Evolutionary conservation across 2,888 invertebrate genomes (phyloP), one percentile per base, ranked within the genome.

Genomic region (Plagodis pulveraria): DNA sequence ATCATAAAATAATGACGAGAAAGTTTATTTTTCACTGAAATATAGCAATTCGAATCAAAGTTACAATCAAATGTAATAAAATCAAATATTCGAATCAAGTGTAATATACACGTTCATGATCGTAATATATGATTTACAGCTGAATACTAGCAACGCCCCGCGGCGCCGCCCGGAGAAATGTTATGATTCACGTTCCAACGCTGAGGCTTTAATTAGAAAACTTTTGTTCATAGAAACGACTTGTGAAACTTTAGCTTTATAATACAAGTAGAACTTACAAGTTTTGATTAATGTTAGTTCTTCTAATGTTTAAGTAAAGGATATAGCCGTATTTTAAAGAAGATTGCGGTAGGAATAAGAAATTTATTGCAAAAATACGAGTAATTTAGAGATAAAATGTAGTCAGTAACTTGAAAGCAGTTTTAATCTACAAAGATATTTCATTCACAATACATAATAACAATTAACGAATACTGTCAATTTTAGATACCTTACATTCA

Each of bases 191-290:
- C 62, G 56, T 48, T 45, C 53, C 56, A 66, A 55, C 42, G 35
- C 45, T n/a, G 35, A 36, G 55, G 60, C 51, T 68, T 66, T 75
- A 76, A 77, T 77, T 76, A 78, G 70, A 71, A 74, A 68, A 58
- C 61, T 67, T 71, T 69, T 63, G 62, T 59, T 68, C 57, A 59
- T 35, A 61, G 58, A 59, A 44, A 38, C 45, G 50, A 56, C 47
- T 53, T 53, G 34, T 33, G 61, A 65, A 64, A 62, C 63, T 66
- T 64, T 50, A 52, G 50, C 58, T 55, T 51, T 56, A 56, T 58
- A 57, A 62, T 53, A 61, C 56, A 56, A 52, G 51, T 47, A 47
- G 51, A 49, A 55, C 58, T 61, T 56, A 56, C 35, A 51, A 51
- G 64, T 38, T 63, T 58, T 63, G 64, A 68, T 66, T 68, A 58